Evolutionary conservation across 2,113 vertebrate species (phyloP), one percentile per base, ranked within the genome.

Genomic region (Ageneiosus marmoratus): DNA sequence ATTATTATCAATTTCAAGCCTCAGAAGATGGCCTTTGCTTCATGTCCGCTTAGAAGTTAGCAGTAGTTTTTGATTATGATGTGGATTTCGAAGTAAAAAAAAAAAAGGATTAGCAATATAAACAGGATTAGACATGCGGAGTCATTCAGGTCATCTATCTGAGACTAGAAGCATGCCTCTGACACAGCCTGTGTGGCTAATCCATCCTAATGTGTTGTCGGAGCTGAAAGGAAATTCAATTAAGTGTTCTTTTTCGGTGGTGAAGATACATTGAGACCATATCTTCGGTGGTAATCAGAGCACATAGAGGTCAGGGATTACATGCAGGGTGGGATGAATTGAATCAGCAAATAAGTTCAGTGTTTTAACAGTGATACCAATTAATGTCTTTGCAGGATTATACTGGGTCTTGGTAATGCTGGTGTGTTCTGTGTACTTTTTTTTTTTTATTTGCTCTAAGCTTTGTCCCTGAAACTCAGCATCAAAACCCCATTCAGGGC

Each of bases 401-500:
- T n/a, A 50, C n/a, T 51, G 27, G 70, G 70, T 74, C 15, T n/a
- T 8, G 1, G 51, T 72, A 24, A 34, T 32, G 37, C 18, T 34
- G 2, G 41, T 48, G 55, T 41, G 44, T 22, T 34, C 15, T 32
- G 27, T 55, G 13, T 27, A 27, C 5, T 9, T 55, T 29, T 8
- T 41, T 56, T 20, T 29, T 46, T 3, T 50, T 46, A 18, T 51
- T 24, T 77, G 58, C 60, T 46, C 29, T 53, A 46, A 55, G 15
- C 50, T 70, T 32, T 70, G 18, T 27, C 34, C 58, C 55, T 48
- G 20, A 51, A 83, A 22, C 73, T 83, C 82, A 20, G 18, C 53
- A 72, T 73, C 51, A 24, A 37, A 79, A 84, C 58, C 44, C 73
- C 70, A 63, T 72, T 72, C 63, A 55, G 82, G 65, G 70, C 41